Base-by-base conservation (phyloP, 2,888 invertebrate genomes). In the Tinea trinotella region DNA sequence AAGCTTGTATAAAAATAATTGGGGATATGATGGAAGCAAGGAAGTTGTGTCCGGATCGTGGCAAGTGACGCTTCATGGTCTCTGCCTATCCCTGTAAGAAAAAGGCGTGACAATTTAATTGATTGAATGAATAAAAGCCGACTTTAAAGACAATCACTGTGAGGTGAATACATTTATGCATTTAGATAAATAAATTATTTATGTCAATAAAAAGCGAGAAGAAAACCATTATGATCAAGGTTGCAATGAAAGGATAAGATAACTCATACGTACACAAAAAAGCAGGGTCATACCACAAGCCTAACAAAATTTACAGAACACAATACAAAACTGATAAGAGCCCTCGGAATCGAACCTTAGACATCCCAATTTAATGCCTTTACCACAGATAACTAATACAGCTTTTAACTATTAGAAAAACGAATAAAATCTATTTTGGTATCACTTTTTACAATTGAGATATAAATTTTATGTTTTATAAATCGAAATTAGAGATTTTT, bases 311-410 rank as follows among this genome's bases (percentile, higher is more conserved):
- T 85, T 84, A 85, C 80, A 80, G 80, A 77, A 81, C 80, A 84
- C 84, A 84, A 75, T 84, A 83, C 84, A 76, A 76, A 77, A 77
- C 80, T 82, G 84, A 84, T 84, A 85, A 84, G 50, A 13, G 50
- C 24, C 7, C 24, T 13, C 24, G 5, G 46, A 46, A 44, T 49
- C 22, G 36, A 30, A 30, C 20, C 67, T 68, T 71, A 78, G 82
- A 85, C 85, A 82, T 84, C 83, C 85, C 83, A 85, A 85, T 85
- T 84, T 84, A 84, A 81, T 84, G 71, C 84, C 82, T 71, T 73
- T 12, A 67, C 71, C 73, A 59, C 64, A 78, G 85, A 85, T 85
- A 85, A 84, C 79, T 85, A 84, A 85, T 82, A 80, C 80, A 79
- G 84, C 84, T 85, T 84, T 84, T 84, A 85, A 85, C 84, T 85